A percentile compares a stretch with the other conserved stretches of the same genome.
phyloP scores from a whole-genome alignment of 2,797 vertebrate genomes.

The Falco rusticolus region DNA sequence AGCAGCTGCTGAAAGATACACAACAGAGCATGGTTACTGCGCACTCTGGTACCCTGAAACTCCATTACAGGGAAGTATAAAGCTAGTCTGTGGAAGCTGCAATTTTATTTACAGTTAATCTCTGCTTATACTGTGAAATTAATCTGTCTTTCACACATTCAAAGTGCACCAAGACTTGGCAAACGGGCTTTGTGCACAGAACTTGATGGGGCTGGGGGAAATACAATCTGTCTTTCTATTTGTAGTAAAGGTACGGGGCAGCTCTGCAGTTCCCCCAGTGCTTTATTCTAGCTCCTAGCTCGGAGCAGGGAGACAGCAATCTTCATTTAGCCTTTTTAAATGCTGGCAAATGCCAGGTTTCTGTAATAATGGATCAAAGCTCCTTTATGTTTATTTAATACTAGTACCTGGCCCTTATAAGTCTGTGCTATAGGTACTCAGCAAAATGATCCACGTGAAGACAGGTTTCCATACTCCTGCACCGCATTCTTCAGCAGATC shows the following conservation, averaged over 20 bases:
- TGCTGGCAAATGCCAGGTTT: not conserved
- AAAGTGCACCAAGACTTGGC: not conserved
- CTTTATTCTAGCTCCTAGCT: not conserved
- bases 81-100: not conserved
- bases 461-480: not conserved
- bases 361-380: not conserved
- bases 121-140: constrained; percentile 65
- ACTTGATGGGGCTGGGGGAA: constrained; percentile 15
- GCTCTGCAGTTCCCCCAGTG: not conserved
- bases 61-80: constrained; percentile 39
- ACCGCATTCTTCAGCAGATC: not conserved
- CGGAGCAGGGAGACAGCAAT: not conserved
- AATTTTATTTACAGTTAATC: constrained; percentile 72
- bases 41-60: constrained; percentile 20
- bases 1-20: constrained; percentile 1
- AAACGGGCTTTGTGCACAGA: constrained; percentile 39
- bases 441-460: not conserved
- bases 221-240: not conserved
- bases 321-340: not conserved
- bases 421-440: not conserved
- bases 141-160: constrained; percentile 61
- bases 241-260: not conserved
- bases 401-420: not conserved
- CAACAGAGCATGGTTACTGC: not conserved
- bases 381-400: not conserved